These are phyloP conservation scores for Rugalucina vietnamica DNA, from an alignment of 2,888 invertebrate species.

Conservation along the genomic window DNA sequence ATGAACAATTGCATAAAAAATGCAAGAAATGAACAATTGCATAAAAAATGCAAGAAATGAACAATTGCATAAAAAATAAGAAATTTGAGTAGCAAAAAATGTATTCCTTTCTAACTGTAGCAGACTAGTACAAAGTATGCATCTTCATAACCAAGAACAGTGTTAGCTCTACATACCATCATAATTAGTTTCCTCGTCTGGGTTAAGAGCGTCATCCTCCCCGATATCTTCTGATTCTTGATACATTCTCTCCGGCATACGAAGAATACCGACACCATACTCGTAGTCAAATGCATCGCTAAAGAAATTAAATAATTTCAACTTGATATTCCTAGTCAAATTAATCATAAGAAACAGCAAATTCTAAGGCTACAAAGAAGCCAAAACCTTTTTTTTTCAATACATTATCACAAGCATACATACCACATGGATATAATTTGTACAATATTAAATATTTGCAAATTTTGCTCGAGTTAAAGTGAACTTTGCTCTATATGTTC, in stretches of 20 bases:
- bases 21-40: not conserved
- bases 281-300: slow-evolving; percentile 97
- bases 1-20: not conserved
- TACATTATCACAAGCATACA: no score
- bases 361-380: not conserved
- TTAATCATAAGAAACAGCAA: slow-evolving; percentile 87
- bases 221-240: slow-evolving; percentile 32
- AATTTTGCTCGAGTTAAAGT: no score
- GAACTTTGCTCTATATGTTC: no score
- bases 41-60: not conserved
- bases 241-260: slow-evolving; percentile 92
- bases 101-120: not conserved
- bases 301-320: slow-evolving; percentile 88
- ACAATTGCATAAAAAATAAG: not conserved
- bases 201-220: slow-evolving; percentile 41
- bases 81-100: not conserved
- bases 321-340: slow-evolving; percentile 97
- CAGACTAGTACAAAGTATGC: not conserved
- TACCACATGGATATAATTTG: no score
- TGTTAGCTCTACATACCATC: slow-evolving; percentile 62
- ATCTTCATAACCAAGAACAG: no score
- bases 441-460: no score
- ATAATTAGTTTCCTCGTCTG: slow-evolving; percentile 51
- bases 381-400: not conserved
- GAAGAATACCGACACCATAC: slow-evolving; percentile 94